Evolutionary conservation across 1,140 invertebrate species (phyloP), one percentile per base, ranked within the genome.

Genomic region (Cyclargus thomasi): DNA sequence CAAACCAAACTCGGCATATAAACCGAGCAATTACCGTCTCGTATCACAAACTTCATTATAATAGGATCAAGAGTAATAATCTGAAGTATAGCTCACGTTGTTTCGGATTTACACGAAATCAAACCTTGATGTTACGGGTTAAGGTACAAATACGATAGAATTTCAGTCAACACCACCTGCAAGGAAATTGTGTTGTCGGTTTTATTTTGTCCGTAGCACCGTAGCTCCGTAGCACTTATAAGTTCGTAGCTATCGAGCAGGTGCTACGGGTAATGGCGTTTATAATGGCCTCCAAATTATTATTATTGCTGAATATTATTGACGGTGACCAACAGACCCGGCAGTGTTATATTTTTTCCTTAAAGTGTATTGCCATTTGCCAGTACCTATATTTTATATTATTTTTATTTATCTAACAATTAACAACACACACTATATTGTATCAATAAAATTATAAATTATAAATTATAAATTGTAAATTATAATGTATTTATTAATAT

Each of bases 201-300:
- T 55, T 17, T 55, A 55, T 55, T 55, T 55, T 20, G n/a, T 53
- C 18, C n/a, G 53, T 55, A 55, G 39, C 39, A 16, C 39, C 39
- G 39, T 47, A 47, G 39, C 39, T 0, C 39, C 39, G 10, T 47
- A 47, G 62, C 35, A 35, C 35, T 18, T 36, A 36, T 63, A 63
- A 18, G n/a, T 63, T 29, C 22, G 62, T 63, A 63, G 62, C 62
- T 8, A 63, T 29, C 62, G 23, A 63, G 23, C 62, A 63, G 23
- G 22, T 63, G 62, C 62, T 63, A 63, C 62, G 62, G 8, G 16
- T 35, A 35, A 18, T 63, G 35, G 16, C 14, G 23, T 29, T 35
- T 6, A 55, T 55, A 55, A 55, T 18, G 53, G 7, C 4, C 16
- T 14, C 39, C 2, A 14, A 47, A 47, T 47, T 47, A 29, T 29